Evolutionary conservation across 1,140 invertebrate genomes (phyloP), one percentile per base, ranked within the genome.

Genomic region (Neodiprion pinetum): DNA sequence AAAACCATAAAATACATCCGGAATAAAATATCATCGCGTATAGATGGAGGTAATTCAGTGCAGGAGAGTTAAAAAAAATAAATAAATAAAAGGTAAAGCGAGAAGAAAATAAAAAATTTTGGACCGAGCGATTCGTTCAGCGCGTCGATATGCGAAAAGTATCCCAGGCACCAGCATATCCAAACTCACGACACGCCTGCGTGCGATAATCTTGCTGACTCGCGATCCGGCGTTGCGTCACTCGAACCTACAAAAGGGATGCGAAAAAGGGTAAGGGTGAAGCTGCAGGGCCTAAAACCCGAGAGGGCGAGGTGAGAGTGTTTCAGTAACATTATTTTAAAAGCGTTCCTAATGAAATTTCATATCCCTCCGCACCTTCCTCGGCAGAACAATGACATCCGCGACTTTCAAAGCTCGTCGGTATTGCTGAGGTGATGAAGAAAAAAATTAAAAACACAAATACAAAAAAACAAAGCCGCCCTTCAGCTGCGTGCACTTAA

Each of bases 1-100:
- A 61, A 61, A 61, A 61, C 7, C 53, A 17, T 61, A 61, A 61
- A 61, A 61, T 61, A 61, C n/a, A 61, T 61, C 53, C 53, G 53
- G 53, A 61, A 61, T 61, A 61, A 61, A 61, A 61, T 61, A 61
- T 61, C 53, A 17, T 9, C 28, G 28, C 28, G 28, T 61, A 61
- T 61, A 61, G 4, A 61, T 61, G 11, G n/a, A 61, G 11, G 53
- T 61, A 17, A 61, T 61, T 61, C 53, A 61, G 53, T 61, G 53
- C 11, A 61, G 53, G 53, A 61, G n/a, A 61, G 8, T 61, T 7
- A 61, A 61, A 61, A 7, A 17, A 14, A 9, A 53, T 53, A 53
- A 53, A 14, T 11, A 53, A 21, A 21, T 21, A 5, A 61, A 61
- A 0, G 11, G n/a, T 61, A 61, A 14, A 9, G 28, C 28, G 5